Evolutionary conservation across 2,888 invertebrate genomes (phyloP).

Genomic region (Brachyopa scutellaris): DNA sequence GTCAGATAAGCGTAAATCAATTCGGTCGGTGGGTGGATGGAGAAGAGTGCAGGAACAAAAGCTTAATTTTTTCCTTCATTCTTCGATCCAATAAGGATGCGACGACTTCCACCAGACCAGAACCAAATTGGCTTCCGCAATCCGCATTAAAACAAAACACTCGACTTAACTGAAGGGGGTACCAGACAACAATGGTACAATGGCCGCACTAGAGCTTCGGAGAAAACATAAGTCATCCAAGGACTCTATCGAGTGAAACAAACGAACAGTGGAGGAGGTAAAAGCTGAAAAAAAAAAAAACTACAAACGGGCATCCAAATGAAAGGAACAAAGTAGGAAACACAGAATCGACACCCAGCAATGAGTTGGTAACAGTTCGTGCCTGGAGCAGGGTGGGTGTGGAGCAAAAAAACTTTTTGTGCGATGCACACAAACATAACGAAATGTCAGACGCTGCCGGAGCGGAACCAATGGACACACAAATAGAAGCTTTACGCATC

Average conservation of each 20-base stretch:
- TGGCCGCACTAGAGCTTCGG: neutral
- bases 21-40: neutral
- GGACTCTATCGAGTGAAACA: constrained; percentile 57
- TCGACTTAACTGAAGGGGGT: constrained; percentile 26
- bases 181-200: constrained; percentile 62
- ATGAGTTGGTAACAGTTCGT: constrained; percentile 50
- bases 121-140: constrained; percentile 71
- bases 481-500: constrained; percentile 71
- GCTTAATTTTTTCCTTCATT: constrained; percentile 55
- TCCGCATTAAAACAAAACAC: constrained; percentile 72
- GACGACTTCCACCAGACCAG: constrained; percentile 64
- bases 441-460: constrained; percentile 52
- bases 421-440: constrained; percentile 43
- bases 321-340: constrained; percentile 50
- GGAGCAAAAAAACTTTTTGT: constrained; percentile 40
- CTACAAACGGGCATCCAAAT: constrained; percentile 12
- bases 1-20: constrained; percentile 64
- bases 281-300: constrained; percentile 3
- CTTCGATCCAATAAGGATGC: constrained; percentile 68
- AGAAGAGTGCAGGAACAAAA: constrained; percentile 23
- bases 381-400: neutral
- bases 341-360: constrained; percentile 55
- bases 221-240: constrained; percentile 69
- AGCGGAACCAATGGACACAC: constrained; percentile 70
- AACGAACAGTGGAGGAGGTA: constrained; percentile 3